These are phyloP conservation scores for Marcusenius ussheri DNA, from an alignment of 2,113 vertebrate species.

Conservation along the genomic window DNA sequence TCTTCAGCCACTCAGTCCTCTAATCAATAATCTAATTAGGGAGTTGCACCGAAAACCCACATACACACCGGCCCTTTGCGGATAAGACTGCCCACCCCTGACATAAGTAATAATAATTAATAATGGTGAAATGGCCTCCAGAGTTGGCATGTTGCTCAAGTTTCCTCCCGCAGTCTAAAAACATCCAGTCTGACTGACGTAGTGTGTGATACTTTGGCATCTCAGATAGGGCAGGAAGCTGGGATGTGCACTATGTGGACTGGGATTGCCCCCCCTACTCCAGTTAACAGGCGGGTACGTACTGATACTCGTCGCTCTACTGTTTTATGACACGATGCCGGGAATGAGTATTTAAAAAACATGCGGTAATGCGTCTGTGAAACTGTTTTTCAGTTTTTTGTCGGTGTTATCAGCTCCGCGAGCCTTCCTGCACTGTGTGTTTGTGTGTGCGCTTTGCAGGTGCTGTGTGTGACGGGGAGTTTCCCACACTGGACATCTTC, in stretches of 20 bases:
- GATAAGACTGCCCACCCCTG: too few relatives aligned
- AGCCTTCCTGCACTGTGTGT: neutral
- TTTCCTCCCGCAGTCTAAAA: neutral
- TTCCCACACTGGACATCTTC: conserved; percentile 7
- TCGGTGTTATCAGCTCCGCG: neutral
- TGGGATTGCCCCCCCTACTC: neutral
- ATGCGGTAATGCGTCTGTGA: neutral
- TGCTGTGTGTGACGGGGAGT: conserved; percentile 12
- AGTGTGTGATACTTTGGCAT: neutral
- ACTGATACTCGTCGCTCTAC: neutral
- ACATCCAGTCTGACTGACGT: neutral
- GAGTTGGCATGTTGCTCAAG: neutral
- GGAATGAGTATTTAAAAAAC: neutral
- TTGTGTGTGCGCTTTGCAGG: conserved; percentile 15
- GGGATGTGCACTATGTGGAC: too few relatives aligned
- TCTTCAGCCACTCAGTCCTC: too few relatives aligned
- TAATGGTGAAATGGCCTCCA: neutral
- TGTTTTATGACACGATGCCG: neutral
- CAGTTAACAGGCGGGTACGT: neutral
- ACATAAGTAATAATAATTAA: neutral
- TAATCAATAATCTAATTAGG: too few relatives aligned
- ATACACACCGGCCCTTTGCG: too few relatives aligned
- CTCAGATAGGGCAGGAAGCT: neutral
- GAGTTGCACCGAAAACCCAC: too few relatives aligned
- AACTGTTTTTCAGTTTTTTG: neutral